Percentiles rank a stretch among this genome's conserved stretches.
Conservation (phyloP, 2,113 vertebrate species). For the Mirounga angustirostris region DNA sequence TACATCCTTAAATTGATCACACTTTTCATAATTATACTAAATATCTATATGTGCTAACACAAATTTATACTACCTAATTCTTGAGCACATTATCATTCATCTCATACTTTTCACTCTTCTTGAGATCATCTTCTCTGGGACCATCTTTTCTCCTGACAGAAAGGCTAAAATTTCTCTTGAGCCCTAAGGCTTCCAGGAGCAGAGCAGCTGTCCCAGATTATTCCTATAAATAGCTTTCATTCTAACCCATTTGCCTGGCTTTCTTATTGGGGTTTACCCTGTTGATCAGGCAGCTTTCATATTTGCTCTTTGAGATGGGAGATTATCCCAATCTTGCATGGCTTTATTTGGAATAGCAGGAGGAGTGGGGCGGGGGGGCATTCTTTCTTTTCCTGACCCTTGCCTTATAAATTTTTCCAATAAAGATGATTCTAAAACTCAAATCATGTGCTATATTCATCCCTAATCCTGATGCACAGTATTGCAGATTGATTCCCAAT, state of each 20-base stretch:
- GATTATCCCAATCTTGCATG: neutral
- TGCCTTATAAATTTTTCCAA: slow-evolving; percentile 25
- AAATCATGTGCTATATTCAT: neutral
- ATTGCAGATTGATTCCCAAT: neutral
- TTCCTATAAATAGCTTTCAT: slow-evolving; percentile 11
- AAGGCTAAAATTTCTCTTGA: slow-evolving; percentile 50
- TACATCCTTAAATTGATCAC: neutral
- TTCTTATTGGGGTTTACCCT: neutral
- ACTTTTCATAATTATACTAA: slow-evolving; percentile 55
- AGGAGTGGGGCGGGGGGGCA: neutral
- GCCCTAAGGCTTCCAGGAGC: neutral
- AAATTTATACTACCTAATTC: neutral
- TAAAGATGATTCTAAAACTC: slow-evolving; percentile 12
- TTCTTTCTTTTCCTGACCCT: neutral
- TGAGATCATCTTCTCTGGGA: slow-evolving; percentile 12
- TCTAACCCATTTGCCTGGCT: neutral
- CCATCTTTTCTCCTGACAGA: neutral
- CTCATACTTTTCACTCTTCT: slow-evolving; percentile 25
- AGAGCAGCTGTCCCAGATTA: neutral
- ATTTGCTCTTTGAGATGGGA: neutral
- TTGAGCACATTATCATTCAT: neutral
- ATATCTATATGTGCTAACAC: neutral
- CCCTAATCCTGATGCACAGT: neutral
- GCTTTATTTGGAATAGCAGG: neutral
- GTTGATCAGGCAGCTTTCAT: neutral